Evolutionary conservation across 2,113 vertebrate species (phyloP), one percentile per base, ranked within the genome.

Genomic region (Lichenostomus cassidix): DNA sequence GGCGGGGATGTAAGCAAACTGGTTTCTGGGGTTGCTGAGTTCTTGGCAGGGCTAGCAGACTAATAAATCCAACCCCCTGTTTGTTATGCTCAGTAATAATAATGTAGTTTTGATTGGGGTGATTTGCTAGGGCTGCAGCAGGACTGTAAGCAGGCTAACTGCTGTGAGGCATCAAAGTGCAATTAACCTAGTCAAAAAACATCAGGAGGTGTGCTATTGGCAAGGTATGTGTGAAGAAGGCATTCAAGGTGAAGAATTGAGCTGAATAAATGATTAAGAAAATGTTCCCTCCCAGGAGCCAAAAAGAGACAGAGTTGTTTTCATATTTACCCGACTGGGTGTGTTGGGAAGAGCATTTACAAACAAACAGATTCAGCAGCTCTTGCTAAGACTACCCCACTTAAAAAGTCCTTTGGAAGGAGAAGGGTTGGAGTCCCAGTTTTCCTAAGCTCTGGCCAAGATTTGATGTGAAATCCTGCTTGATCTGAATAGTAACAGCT

Each of bases 401-500:
- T 84, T 78, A 8, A 3, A 28, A 92, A 80, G 41, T 15, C 29
- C 37, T 84, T 75, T 64, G 49, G 46, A 93, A 81, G 25, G 28
- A 86, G 29, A 18, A 55, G 46, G n/a, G 18, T 44, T 67, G 73
- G 20, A 87, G 22, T 24, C 21, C 56, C 39, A 17, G 24, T 63
- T 74, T 93, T 70, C 35, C 52, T 68, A 71, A 83, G 27, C 27
- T 71, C 19, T 78, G 42, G 55, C n/a, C 35, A 86, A 77, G 53
- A 86, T 35, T 62, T 47, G 35, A 53, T 78, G 49, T 60, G 52
- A 81, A 89, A 91, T 79, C 31, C n/a, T 81, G 44, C 70, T 78
- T 82, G 35, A 81, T 76, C 62, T 68, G 37, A 82, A 50, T 75
- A 83, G 81, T 78, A 91, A 82, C 81, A 87, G 62, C 89, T 96